Conservation (phyloP, 1,140 invertebrate species). For the Drosophila nannoptera region DNA sequence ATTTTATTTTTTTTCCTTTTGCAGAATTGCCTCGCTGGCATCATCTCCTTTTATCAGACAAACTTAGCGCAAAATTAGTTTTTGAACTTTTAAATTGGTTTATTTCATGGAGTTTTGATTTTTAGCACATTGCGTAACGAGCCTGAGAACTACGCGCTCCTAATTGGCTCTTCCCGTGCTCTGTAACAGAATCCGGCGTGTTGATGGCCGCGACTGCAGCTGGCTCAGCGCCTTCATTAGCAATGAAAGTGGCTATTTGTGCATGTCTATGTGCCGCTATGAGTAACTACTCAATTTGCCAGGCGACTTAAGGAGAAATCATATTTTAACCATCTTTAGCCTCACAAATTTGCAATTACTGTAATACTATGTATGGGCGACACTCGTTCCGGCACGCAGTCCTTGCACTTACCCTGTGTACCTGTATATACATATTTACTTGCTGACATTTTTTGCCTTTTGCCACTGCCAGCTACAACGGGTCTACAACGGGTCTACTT, state of each 20-base stretch:
- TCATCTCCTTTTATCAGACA: constrained; percentile 74
- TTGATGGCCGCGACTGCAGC: constrained; percentile 24
- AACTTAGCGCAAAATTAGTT: constrained; percentile 79
- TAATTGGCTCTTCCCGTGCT: constrained; percentile 70
- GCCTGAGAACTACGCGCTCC: constrained; percentile 63
- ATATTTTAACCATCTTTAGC: constrained; percentile 64
- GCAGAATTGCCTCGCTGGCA: constrained; percentile 36
- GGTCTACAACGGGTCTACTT: constrained; percentile 1
- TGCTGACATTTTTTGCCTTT: constrained; percentile 10
- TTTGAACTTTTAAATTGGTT: constrained; percentile 79
- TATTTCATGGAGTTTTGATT: constrained; percentile 79
- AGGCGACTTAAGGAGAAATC: constrained; percentile 66
- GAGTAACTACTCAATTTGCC: constrained; percentile 72
- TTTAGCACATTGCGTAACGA: constrained; percentile 77
- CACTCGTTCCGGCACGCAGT: constrained; percentile 9
- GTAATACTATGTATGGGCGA: constrained; percentile 50
- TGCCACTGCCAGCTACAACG: background rate
- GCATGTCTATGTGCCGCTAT: constrained; percentile 17
- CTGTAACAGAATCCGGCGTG: constrained; percentile 11
- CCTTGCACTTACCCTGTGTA: constrained; percentile 7
- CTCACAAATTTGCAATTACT: constrained; percentile 75
- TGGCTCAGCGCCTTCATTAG: constrained; percentile 73
- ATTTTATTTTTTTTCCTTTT: constrained; percentile 31
- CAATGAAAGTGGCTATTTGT: constrained; percentile 9
- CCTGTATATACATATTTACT: constrained; percentile 6